Evolutionary conservation across 2,797 vertebrate species (phyloP).

Genomic region (Ctenopoma multispine): DNA sequence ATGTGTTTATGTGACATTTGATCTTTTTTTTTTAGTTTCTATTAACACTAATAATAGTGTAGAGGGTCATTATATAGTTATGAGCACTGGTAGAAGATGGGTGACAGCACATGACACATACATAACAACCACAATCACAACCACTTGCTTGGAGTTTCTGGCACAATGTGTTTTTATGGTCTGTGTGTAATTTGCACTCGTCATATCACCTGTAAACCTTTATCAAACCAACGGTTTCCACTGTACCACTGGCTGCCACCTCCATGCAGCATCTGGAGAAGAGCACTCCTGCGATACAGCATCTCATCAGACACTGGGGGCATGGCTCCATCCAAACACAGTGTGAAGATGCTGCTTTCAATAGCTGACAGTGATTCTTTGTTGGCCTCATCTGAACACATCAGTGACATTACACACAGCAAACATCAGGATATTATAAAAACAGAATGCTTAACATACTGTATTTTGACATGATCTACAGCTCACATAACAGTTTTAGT

Average conservation of each 20-base stretch:
- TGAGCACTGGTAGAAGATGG: no score
- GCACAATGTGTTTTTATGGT: not conserved
- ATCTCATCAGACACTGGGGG: conserved; percentile 83
- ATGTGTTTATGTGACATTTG: no score
- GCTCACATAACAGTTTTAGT: no score
- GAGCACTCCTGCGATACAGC: conserved; percentile 83
- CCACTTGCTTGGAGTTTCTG: no score
- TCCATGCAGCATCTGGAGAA: conserved; percentile 90
- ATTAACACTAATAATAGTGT: no score
- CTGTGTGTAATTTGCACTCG: not conserved
- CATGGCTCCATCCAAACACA: conserved; percentile 91
- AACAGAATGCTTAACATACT: no score
- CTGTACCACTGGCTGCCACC: conserved; percentile 88
- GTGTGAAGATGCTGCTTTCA: conserved; percentile 93
- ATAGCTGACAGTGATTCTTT: conserved; percentile 89
- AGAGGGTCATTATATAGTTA: no score
- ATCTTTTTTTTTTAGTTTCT: no score
- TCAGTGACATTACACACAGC: not conserved
- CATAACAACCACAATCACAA: no score
- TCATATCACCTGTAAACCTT: conserved; percentile 91
- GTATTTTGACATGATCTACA: no score
- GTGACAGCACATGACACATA: no score
- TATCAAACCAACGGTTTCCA: conserved; percentile 98
- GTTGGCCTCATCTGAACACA: conserved; percentile 90
- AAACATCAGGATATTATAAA: not conserved